A percentile compares a stretch with the other conserved stretches of the same genome.
phyloP scores from a whole-genome alignment of 2,797 vertebrate genomes.

The Tenualosa thibaudeaui region DNA sequence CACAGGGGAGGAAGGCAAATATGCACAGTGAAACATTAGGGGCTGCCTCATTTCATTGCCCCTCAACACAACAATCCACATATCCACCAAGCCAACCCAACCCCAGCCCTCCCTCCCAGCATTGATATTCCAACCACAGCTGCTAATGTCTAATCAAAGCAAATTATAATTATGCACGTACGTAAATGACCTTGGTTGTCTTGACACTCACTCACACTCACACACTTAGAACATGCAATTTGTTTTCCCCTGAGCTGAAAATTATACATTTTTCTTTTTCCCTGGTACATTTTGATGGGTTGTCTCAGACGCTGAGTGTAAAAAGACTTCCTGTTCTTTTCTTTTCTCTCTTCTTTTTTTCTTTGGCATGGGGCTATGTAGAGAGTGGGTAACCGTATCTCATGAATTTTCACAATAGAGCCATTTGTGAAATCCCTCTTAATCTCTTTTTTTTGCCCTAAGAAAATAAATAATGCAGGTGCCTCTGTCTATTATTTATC shows the following conservation, averaged over 20 bases:
- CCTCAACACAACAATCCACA: constrained; percentile 27
- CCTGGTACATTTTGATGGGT: not conserved
- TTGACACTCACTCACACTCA: too few species aligned
- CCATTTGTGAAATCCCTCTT: constrained; percentile 35
- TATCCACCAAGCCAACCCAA: not conserved
- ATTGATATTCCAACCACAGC: constrained; percentile 51
- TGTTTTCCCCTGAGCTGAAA: constrained; percentile 37
- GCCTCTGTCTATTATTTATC: constrained; percentile 16
- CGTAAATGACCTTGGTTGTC: constrained; percentile 52
- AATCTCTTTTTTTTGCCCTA: constrained; percentile 23
- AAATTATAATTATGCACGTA: constrained; percentile 54
- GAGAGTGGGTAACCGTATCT: constrained; percentile 21
- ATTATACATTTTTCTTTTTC: constrained; percentile 43
- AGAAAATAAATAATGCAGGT: constrained; percentile 40
- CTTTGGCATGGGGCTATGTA: not conserved
- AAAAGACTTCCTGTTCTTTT: constrained; percentile 28
- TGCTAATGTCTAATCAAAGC: constrained; percentile 58
- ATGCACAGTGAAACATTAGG: constrained; percentile 45
- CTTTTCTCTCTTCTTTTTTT: too few species aligned
- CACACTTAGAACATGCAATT: constrained; percentile 41
- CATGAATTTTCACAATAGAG: constrained; percentile 42
- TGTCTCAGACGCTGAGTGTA: not conserved
- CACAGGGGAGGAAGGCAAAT: constrained; percentile 49
- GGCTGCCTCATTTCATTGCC: constrained; percentile 37
- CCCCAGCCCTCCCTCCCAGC: constrained; percentile 29